phyloP scores from a whole-genome alignment of 2,888 invertebrate genomes.

The Oasisia sp. region DNA sequence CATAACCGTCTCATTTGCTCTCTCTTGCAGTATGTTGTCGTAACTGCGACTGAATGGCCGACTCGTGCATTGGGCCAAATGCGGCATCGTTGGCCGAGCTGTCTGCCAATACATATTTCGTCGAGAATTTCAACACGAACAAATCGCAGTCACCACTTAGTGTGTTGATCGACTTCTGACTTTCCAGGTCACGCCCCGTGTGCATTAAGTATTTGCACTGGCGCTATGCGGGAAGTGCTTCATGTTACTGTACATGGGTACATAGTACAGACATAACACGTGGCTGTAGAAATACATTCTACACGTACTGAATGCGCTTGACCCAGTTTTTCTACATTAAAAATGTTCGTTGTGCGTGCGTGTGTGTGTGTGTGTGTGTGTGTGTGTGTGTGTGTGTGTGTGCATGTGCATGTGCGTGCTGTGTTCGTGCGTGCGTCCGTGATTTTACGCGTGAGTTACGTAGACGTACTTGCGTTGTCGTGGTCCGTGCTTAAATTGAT shows the following conservation, averaged over 20 bases:
- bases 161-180: neutral
- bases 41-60: neutral
- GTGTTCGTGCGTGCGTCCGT: neutral
- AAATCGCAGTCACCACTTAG: neutral
- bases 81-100: neutral
- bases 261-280: neutral
- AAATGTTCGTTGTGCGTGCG: neutral
- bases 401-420: neutral
- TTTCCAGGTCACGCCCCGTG: neutral
- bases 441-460: too few species aligned
- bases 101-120: neutral
- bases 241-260: neutral
- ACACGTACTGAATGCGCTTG: neutral
- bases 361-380: neutral
- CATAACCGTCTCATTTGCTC: neutral
- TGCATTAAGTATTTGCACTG: neutral
- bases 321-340: neutral
- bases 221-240: neutral
- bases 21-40: neutral
- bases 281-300: neutral
- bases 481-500: neutral
- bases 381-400: neutral
- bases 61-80: neutral
- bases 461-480: too few species aligned
- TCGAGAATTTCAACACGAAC: neutral